Conservation (phyloP, 2,113 vertebrate genomes). For the Cyprichromis sp. region DNA sequence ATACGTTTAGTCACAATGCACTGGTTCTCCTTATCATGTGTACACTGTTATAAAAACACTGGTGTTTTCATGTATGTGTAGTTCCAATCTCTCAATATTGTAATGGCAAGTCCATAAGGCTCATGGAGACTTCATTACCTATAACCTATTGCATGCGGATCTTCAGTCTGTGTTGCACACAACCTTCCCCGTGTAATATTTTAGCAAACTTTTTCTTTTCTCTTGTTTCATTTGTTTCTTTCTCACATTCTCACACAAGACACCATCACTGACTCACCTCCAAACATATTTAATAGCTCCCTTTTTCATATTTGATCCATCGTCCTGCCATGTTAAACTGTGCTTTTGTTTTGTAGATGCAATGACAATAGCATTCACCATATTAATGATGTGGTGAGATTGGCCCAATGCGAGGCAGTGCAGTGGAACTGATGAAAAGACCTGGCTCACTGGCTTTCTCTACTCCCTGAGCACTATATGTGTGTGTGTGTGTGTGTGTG, state of each 20-base stretch:
- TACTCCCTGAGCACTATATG: background rate
- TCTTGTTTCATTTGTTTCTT: background rate
- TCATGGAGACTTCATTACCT: background rate
- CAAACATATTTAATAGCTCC: background rate
- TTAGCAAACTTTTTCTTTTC: background rate
- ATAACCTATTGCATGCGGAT: slow-evolving; percentile 6
- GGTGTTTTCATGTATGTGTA: no score
- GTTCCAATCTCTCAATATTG: background rate
- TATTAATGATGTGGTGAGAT: slow-evolving; percentile 52
- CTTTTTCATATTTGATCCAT: slow-evolving; percentile 7
- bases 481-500: background rate
- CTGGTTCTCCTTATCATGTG: background rate
- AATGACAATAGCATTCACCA: slow-evolving; percentile 33
- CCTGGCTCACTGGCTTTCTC: slow-evolving; percentile 45
- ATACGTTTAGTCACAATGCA: slow-evolving; percentile 1
- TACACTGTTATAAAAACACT: background rate
- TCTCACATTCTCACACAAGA: background rate
- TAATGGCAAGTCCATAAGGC: background rate
- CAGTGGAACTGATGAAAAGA: slow-evolving; percentile 65
- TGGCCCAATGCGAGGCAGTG: slow-evolving; percentile 37
- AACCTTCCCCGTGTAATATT: background rate
- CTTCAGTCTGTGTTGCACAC: background rate
- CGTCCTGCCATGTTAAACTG: slow-evolving; percentile 11
- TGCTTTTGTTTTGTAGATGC: slow-evolving; percentile 48
- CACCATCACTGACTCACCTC: background rate